These are phyloP conservation scores for Trichoplax adhaerens DNA, from an alignment of 37 sponge, comb jelly and placozoan genomes.

Conservation along the genomic window DNA sequence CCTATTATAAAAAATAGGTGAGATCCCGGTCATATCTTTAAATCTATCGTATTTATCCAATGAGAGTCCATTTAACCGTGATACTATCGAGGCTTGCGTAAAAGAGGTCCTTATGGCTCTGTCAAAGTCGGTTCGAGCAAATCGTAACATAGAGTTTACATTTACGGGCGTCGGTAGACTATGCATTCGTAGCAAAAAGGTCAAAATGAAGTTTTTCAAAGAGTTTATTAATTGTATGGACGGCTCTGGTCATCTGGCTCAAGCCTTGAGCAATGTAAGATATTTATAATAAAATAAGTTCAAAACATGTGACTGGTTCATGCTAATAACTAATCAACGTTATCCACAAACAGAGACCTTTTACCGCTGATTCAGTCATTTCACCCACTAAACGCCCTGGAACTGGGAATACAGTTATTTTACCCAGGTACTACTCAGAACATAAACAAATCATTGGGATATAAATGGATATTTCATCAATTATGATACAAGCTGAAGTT, in stretches of 20 bases:
- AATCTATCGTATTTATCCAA: slow-evolving; percentile 58
- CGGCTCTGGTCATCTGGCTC: slow-evolving; percentile 32
- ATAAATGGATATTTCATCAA: too few species aligned
- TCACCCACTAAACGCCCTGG: too few species aligned
- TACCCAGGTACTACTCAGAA: too few species aligned
- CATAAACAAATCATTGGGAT: too few species aligned
- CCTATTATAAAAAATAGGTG: slow-evolving; percentile 17
- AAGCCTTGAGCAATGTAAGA: not conserved
- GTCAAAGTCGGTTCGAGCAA: slow-evolving; percentile 18
- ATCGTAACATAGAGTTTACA: slow-evolving; percentile 26
- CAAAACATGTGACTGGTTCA: too few species aligned
- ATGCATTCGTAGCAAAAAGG: slow-evolving; percentile 34
- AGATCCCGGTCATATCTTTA: slow-evolving; percentile 54
- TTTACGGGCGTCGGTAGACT: slow-evolving; percentile 50
- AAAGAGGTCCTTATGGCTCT: slow-evolving; percentile 51
- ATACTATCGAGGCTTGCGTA: slow-evolving; percentile 55
- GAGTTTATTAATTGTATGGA: slow-evolving; percentile 57
- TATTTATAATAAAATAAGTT: too few species aligned
- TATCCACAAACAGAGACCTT: too few species aligned
- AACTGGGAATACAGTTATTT: too few species aligned
- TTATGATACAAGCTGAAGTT: too few species aligned
- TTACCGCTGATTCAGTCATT: too few species aligned
- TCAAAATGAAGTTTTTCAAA: slow-evolving; percentile 65
- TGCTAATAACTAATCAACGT: too few species aligned
- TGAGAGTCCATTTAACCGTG: slow-evolving; percentile 31